A percentile compares a stretch with the other conserved stretches of the same genome.
Conservation (phyloP, 2,888 invertebrate genomes). For the Koerneria pararmatus region DNA sequence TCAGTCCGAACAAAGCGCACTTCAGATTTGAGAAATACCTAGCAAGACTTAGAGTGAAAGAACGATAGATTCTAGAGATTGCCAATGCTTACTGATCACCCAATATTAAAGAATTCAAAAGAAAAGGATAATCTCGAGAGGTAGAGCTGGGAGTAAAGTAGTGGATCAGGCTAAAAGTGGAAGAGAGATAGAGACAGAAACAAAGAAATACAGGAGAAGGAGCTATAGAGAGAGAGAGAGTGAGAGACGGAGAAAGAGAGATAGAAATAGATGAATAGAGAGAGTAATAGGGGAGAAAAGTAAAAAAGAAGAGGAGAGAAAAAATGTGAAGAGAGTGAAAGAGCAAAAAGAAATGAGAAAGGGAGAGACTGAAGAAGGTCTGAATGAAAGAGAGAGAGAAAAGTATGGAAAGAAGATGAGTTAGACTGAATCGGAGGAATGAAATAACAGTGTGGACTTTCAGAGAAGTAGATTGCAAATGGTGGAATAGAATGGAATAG, state of each 20-base stretch:
- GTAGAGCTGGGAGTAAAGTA: no score
- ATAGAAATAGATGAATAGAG: conserved; percentile 22
- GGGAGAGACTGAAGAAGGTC: neutral
- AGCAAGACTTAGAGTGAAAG: neutral
- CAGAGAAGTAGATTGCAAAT: no score
- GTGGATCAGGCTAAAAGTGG: no score
- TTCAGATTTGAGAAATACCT: no score
- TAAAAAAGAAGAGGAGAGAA: conserved; percentile 16
- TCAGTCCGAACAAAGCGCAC: no score
- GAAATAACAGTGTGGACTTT: no score
- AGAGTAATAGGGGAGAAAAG: conserved; percentile 15
- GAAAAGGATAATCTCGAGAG: no score
- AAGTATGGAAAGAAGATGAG: neutral
- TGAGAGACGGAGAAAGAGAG: conserved; percentile 20
- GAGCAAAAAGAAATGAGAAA: conserved; percentile 12
- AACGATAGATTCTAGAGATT: neutral
- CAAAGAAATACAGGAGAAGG: neutral
- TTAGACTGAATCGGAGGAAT: no score
- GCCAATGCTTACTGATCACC: no score
- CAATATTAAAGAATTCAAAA: no score
- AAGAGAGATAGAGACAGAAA: neutral
- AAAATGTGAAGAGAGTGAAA: conserved; percentile 19
- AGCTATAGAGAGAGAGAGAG: conserved; percentile 10
- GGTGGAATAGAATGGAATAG: no score
- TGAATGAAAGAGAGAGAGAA: neutral